Conservation (phyloP, 2,797 vertebrate genomes). For the Pseudomugil tenellus region DNA sequence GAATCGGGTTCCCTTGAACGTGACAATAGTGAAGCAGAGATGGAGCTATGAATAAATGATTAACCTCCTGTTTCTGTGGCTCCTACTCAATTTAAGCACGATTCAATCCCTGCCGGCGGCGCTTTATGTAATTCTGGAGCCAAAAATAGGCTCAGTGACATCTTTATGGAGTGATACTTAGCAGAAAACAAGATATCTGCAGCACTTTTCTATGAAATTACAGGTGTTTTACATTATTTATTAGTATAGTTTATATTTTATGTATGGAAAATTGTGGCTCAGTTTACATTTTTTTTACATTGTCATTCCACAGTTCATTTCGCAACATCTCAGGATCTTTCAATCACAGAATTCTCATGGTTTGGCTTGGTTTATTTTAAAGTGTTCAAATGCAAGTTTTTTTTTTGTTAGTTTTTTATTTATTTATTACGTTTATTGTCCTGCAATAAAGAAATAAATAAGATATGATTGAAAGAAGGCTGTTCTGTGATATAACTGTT, state of each 20-base stretch:
- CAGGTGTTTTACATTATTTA: background rate
- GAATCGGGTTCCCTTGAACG: slow-evolving; percentile 77
- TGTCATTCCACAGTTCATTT: background rate
- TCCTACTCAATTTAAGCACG: slow-evolving; percentile 51
- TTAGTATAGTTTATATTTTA: background rate
- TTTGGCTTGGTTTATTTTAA: background rate
- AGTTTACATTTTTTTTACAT: background rate
- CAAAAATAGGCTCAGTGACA: slow-evolving; percentile 43
- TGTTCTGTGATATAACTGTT: background rate
- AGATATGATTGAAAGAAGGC: too few relatives aligned
- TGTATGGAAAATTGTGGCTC: background rate
- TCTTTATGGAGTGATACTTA: slow-evolving; percentile 10
- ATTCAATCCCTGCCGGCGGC: slow-evolving; percentile 2
- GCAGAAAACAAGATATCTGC: background rate
- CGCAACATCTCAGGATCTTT: background rate
- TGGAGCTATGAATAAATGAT: slow-evolving; percentile 70
- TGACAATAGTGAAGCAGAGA: slow-evolving; percentile 53
- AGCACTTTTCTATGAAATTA: too few relatives aligned
- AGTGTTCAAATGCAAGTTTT: background rate
- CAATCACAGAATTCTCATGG: background rate
- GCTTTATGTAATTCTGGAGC: slow-evolving; percentile 47
- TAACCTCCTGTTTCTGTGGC: slow-evolving; percentile 53
- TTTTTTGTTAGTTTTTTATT: background rate
- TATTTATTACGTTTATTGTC: too few relatives aligned
- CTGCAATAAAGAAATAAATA: too few relatives aligned